These are phyloP conservation scores for Catamblyrhynchus diadema DNA, from an alignment of 2,797 vertebrate genomes.

Conservation along the genomic window DNA sequence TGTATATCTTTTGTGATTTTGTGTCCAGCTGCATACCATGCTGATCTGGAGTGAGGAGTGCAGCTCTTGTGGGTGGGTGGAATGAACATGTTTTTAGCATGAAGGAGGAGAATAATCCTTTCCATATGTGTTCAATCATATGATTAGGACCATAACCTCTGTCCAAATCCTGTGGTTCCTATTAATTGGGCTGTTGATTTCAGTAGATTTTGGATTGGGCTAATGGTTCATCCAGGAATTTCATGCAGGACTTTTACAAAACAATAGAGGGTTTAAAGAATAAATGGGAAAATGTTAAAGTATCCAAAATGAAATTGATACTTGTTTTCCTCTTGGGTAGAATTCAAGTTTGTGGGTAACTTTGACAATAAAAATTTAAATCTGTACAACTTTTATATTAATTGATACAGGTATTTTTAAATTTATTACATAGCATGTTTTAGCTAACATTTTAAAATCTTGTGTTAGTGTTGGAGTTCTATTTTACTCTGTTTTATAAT, in stretches of 20 bases:
- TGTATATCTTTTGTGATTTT: constrained; percentile 2
- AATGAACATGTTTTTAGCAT: constrained; percentile 1
- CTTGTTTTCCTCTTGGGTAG: not conserved
- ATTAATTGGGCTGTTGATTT: not conserved
- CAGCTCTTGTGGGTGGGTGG: not conserved
- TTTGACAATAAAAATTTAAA: not conserved
- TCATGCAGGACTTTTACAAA: not conserved
- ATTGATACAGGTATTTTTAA: not conserved
- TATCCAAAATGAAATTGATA: not conserved
- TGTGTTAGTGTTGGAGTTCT: not conserved
- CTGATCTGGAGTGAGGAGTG: not conserved
- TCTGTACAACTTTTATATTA: not conserved
- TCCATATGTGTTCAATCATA: not conserved
- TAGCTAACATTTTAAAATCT: not conserved
- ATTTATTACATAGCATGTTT: not conserved
- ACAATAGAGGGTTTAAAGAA: not conserved
- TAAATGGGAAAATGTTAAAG: not conserved
- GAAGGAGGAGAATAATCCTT: constrained; percentile 2
- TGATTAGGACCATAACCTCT: not conserved
- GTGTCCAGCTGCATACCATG: not conserved
- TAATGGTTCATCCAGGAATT: not conserved
- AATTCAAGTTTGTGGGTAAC: not conserved
- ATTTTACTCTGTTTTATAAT: not conserved
- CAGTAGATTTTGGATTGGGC: not conserved
- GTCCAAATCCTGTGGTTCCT: not conserved